Base-by-base conservation (phyloP, 37 sponge, comb jelly and placozoan genomes). In the Spongia lamella region DNA sequence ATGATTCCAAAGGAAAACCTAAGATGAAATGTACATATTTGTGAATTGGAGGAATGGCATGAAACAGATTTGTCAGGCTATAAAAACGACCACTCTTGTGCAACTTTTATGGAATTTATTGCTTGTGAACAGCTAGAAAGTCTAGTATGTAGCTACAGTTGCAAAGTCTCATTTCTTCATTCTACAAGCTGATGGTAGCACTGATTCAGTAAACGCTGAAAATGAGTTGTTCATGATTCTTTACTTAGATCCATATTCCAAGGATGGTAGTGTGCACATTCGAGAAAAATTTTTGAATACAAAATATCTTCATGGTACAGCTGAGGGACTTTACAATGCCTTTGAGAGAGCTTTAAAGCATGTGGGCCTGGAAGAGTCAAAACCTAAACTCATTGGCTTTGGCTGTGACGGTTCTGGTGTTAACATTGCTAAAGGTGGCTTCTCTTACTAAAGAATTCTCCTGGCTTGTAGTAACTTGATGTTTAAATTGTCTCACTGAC, bases 361-460 rank as follows among this genome's bases (percentile, higher is more conserved):
- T 21, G 39, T 74, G 16, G 66, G 47, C 53, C 33, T 73, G 33
- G 74, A 25, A 20, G 59, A 82, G 40, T 82, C 75, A 75, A 35
- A 75, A 55, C 17, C 29, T 2, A 82, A 75, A 63, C 39, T 73
- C 38, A 27, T 82, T 30, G 75, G 75, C 19, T 49, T 73, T 26
- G 75, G 83, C 29, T 81, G 82, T 61, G 84, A 75, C 54, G 84
- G 84, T 27, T 58, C 84, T 56, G 67, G 40, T 79, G 81, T 70
- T 32, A 80, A 80, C 63, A 80, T 80, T 34, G 81, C 38, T 13
- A 29, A 27, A 17, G 25, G 31, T 36, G n/a, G n/a, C n/a, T n/a
- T n/a, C 30, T 55, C 52, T 78, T 26, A 52, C 66, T 50, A 43
- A 85, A 47, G 38, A 36, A 27, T n/a, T 79, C 19, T 63, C 77